Conservation (phyloP, 2,113 vertebrate genomes). For the Chloropsis hardwickii region DNA sequence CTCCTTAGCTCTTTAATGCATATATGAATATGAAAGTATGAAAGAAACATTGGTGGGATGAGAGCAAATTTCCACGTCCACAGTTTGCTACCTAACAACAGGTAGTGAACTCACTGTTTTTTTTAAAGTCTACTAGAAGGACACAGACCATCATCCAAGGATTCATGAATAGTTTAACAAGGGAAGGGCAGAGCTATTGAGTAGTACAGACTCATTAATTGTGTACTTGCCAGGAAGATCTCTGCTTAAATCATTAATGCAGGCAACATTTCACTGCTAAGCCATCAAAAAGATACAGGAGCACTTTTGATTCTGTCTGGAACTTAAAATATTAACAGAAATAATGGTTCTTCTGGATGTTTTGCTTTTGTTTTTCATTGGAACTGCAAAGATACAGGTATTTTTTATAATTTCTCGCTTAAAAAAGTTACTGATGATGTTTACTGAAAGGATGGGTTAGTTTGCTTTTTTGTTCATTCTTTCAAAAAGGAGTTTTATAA, state of each 20-base stretch:
- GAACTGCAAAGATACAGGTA: conserved; percentile 77
- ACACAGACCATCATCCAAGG: conserved; percentile 76
- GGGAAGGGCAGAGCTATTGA: conserved; percentile 83
- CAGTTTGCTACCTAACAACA: conserved; percentile 48
- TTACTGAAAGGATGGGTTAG: neutral
- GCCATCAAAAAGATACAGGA: conserved; percentile 64
- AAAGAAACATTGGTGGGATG: conserved; percentile 16
- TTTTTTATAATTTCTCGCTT: conserved; percentile 10
- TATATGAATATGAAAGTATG: neutral
- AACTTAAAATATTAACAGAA: conserved; percentile 51
- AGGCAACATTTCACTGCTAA: conserved; percentile 75
- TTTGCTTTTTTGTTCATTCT: neutral
- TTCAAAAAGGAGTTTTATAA: neutral
- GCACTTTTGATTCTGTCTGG: conserved; percentile 59
- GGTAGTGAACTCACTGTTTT: neutral
- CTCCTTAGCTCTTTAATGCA: conserved; percentile 8
- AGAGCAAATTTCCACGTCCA: conserved; percentile 44
- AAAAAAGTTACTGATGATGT: neutral
- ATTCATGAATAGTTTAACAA: conserved; percentile 88
- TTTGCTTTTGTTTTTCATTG: conserved; percentile 69
- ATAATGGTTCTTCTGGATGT: conserved; percentile 63
- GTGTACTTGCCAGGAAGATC: conserved; percentile 83
- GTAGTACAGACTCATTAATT: conserved; percentile 94
- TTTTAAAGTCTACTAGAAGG: conserved; percentile 41
- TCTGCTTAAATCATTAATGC: conserved; percentile 93